A percentile compares a stretch with the other conserved stretches of the same genome.
These are phyloP conservation scores for Leucania comma DNA, from an alignment of 2,888 invertebrate species.

Conservation along the genomic window DNA sequence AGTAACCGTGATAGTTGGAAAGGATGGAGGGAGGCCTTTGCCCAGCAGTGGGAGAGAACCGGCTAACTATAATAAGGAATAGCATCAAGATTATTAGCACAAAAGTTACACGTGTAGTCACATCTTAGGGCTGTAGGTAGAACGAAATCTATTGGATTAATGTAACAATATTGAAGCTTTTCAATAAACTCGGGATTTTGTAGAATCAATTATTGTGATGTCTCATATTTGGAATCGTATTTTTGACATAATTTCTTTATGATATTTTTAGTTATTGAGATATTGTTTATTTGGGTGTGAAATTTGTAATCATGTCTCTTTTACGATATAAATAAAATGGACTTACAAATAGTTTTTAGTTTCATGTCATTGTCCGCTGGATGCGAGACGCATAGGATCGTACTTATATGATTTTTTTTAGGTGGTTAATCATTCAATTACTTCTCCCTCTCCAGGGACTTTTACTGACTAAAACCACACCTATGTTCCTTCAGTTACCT, in stretches of 20 bases:
- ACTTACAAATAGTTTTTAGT: neutral
- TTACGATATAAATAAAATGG: neutral
- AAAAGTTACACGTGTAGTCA: neutral
- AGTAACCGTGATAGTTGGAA: too few species aligned
- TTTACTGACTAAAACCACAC: too few species aligned
- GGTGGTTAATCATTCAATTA: too few species aligned
- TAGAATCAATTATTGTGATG: constrained; percentile 23
- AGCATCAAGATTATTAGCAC: neutral
- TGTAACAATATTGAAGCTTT: constrained; percentile 1
- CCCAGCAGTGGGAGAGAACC: too few species aligned
- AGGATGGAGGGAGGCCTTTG: too few species aligned
- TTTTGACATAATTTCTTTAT: neutral
- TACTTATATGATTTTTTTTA: too few species aligned
- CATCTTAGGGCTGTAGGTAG: neutral
- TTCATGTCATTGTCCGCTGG: neutral
- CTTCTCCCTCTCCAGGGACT: too few species aligned
- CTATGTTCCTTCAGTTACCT: too few species aligned
- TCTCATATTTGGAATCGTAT: constrained; percentile 6
- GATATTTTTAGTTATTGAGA: neutral
- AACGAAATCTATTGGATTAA: constrained; percentile 13
- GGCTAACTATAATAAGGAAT: too few species aligned
- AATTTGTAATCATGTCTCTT: constrained; percentile 20
- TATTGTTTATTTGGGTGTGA: constrained; percentile 14
- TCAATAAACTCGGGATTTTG: neutral
- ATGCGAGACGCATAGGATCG: neutral